These are phyloP conservation scores for Gonioctena quinquepunctata DNA, from an alignment of 1,140 invertebrate genomes.

Conservation along the genomic window DNA sequence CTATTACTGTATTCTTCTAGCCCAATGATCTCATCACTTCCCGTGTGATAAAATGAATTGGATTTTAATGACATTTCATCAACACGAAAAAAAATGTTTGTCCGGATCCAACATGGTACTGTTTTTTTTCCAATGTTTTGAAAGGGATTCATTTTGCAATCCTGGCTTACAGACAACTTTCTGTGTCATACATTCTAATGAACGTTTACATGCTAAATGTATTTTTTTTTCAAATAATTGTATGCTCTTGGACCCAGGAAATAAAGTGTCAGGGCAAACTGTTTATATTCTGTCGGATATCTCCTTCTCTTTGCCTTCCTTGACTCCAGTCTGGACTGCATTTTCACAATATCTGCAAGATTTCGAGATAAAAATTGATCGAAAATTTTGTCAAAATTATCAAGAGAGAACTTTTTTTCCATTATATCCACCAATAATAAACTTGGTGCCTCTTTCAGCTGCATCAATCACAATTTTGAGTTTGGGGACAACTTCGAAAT, in stretches of 20 bases:
- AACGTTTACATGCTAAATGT: neutral
- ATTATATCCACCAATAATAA: too few relatives aligned
- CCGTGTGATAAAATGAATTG: conserved; percentile 32
- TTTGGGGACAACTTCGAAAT: too few relatives aligned
- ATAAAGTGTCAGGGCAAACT: too few relatives aligned
- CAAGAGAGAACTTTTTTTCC: neutral
- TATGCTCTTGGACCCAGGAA: conserved; percentile 16
- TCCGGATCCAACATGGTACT: neutral
- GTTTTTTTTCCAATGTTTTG: neutral
- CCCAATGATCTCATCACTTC: conserved; percentile 36
- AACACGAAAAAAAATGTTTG: neutral
- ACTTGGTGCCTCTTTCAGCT: too few relatives aligned
- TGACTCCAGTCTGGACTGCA: neutral
- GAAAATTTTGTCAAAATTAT: neutral
- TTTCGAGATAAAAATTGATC: neutral
- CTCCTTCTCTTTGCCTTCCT: neutral
- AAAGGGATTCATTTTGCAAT: neutral
- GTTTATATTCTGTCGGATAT: conserved; percentile 2
- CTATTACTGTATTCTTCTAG: conserved; percentile 32
- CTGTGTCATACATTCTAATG: neutral
- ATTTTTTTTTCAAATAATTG: neutral
- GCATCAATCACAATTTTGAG: too few relatives aligned
- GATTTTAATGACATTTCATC: conserved; percentile 35
- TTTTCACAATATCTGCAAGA: neutral
- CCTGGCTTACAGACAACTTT: neutral